phyloP scores from a whole-genome alignment of 2,888 invertebrate species.

The Leistus spinibarbis region DNA sequence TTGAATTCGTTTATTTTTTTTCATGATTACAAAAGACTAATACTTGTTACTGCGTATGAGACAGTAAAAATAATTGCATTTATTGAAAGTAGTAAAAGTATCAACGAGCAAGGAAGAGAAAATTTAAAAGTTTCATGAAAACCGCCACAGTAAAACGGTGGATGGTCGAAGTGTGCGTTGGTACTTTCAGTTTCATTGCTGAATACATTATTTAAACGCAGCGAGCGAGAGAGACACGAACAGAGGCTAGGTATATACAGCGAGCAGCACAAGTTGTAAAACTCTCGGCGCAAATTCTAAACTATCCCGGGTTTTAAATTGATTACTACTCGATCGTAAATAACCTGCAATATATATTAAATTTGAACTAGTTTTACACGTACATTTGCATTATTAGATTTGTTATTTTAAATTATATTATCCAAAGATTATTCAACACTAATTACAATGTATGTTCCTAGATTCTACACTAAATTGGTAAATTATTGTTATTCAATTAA shows the following conservation, averaged over 20 bases:
- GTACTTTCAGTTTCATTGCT: constrained; percentile 54
- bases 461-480: too few species aligned
- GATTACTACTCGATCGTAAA: background rate
- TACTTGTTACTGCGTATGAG: too few species aligned
- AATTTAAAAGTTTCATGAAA: constrained; percentile 36
- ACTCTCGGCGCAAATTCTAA: constrained; percentile 5
- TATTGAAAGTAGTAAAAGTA: constrained; percentile 13
- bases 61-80: background rate
- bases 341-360: background rate
- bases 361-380: background rate
- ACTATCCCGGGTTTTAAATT: background rate
- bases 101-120: constrained; percentile 23
- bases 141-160: constrained; percentile 31
- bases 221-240: too few species aligned
- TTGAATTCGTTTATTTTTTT: too few species aligned
- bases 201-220: constrained; percentile 56
- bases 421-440: too few species aligned
- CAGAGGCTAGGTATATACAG: background rate
- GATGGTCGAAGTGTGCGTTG: constrained; percentile 49
- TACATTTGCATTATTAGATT: background rate
- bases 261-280: constrained; percentile 26
- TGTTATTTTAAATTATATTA: background rate
- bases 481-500: too few species aligned
- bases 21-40: too few species aligned
- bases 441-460: too few species aligned